Base-by-base conservation (phyloP, 2,888 invertebrate genomes). In the Brachylomia viminalis region DNA sequence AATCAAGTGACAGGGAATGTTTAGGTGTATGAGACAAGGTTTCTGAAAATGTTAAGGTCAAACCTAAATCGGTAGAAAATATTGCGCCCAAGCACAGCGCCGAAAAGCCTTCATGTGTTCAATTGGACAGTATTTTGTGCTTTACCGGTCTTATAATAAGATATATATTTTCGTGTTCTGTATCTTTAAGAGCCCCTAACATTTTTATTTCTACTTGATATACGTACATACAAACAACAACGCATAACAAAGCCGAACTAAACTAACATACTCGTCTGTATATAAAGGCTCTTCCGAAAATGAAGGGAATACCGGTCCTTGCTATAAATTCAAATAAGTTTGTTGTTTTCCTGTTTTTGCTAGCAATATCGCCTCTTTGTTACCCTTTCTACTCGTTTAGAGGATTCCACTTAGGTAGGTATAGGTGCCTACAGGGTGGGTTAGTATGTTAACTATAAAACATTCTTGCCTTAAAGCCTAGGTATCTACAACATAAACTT, bases 41-140 rank as follows among this genome's bases (percentile, higher is more conserved):
- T 70, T 59, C 47, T 49, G 58, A 56, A 65, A 73, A 64, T 76
- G 72, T 80, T 54, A 73, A 85, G 77, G 82, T 69, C 58, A 38
- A 20, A 42, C 58, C 68, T 79, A 62, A 62, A 69, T 84, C 23
- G 17, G 52, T 52, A 33, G 33, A 1, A 20, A 61, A 67, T 65
- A 42, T 68, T 69, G 49, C 13, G 49, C n/a, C 49, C 54, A 61
- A 38, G n/a, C n/a, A 30, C 17, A 23, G 42, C 5, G 17, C 17
- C 52, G 47, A 54, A 38, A 52, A 78, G 23, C 8, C 33, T 79
- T 56, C n/a, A 15, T 30, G 30, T 30, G 20, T 15, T n/a, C 38
- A 45, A 66, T 77, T 42, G n/a, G 30, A 47, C 30, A 17, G 27
- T 47, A n/a, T 30, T 45, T 77, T 30, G 1, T 52, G 6, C 4